Evolutionary conservation across 2,888 invertebrate species (phyloP).

Genomic region (Drosophila infuscata): DNA sequence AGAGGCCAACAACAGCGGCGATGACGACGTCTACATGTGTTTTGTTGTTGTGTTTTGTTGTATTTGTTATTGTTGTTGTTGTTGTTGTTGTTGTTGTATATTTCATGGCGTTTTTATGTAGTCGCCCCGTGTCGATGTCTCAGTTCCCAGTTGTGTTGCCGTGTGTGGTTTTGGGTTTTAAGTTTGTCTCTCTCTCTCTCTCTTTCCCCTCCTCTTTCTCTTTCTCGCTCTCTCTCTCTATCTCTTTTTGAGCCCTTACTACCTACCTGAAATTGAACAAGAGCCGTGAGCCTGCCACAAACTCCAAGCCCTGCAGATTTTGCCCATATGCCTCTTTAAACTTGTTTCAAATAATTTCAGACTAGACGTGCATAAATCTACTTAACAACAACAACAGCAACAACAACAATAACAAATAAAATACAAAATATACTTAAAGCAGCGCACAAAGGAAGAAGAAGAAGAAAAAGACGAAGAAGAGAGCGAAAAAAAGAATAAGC

Average conservation of each 20-base stretch:
- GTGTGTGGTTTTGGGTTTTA: constrained; percentile 68
- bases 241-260: constrained; percentile 49
- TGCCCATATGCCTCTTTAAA: constrained; percentile 70
- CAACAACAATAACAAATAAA: constrained; percentile 19
- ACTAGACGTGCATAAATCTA: constrained; percentile 81
- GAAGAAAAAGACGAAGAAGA: neutral
- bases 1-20: constrained; percentile 44
- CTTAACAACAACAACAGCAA: constrained; percentile 67
- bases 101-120: constrained; percentile 72
- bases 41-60: constrained; percentile 15
- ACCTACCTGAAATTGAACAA: constrained; percentile 32
- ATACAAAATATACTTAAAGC: constrained; percentile 49
- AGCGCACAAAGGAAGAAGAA: constrained; percentile 27
- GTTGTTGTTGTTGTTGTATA: constrained; percentile 41
- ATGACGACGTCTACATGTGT: constrained; percentile 72
- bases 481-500: constrained; percentile 1
- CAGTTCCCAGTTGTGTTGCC: constrained; percentile 11
- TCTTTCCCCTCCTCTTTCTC: constrained; percentile 24
- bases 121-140: constrained; percentile 33
- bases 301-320: constrained; percentile 43
- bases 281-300: constrained; percentile 12
- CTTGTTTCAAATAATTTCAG: constrained; percentile 79
- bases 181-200: constrained; percentile 15
- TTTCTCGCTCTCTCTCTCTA: neutral
- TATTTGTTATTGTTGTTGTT: constrained; percentile 34